Conservation (phyloP, 2,797 vertebrate genomes). For the Pelochelys cantorii region DNA sequence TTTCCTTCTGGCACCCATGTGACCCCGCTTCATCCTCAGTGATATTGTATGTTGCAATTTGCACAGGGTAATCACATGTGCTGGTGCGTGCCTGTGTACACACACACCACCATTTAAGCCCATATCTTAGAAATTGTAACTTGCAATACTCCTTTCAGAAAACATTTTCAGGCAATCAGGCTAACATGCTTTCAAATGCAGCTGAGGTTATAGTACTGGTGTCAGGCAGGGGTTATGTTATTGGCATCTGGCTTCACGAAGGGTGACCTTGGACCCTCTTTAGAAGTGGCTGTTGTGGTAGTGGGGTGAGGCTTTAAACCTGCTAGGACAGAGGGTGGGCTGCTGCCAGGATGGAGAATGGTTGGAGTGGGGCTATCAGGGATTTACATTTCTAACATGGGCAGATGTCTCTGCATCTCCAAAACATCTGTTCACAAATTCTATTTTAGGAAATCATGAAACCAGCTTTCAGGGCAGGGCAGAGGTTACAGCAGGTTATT, state of each 20-base stretch:
- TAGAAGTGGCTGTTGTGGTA: rapidly evolving
- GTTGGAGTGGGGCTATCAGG: neutral
- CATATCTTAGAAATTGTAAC: neutral
- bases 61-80: rapidly evolving
- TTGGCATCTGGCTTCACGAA: rapidly evolving
- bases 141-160: neutral
- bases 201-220: rapidly evolving
- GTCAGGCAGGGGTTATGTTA: neutral
- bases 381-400: conserved; percentile 20
- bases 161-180: neutral
- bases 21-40: neutral
- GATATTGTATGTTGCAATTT: rapidly evolving
- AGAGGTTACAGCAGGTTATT: conserved; percentile 3
- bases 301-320: rapidly evolving
- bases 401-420: conserved; percentile 56
- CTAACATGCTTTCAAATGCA: neutral
- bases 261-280: rapidly evolving
- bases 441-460: conserved; percentile 42
- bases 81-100: rapidly evolving
- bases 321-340: neutral
- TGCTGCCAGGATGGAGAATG: neutral
- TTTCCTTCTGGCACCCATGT: neutral
- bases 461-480: neutral
- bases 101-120: rapidly evolving
- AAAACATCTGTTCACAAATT: conserved; percentile 45